Evolutionary conservation across 1,140 invertebrate genomes (phyloP).

Genomic region (Drosophila carrolli): DNA sequence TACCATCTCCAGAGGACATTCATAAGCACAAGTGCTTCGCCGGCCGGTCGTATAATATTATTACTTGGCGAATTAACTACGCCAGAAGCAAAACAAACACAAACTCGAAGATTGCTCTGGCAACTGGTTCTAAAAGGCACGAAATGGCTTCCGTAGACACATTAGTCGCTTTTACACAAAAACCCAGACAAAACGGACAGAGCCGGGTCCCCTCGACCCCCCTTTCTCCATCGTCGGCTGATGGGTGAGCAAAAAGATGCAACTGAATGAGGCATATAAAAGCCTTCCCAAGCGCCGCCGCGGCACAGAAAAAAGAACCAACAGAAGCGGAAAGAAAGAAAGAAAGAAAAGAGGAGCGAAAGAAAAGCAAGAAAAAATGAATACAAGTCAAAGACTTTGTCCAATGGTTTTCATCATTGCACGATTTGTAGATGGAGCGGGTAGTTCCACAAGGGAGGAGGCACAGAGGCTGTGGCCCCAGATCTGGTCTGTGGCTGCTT

Average conservation of each 20-base stretch:
- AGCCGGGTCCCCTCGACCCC: conserved; percentile 6
- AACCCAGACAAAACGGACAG: conserved; percentile 55
- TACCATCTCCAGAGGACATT: conserved; percentile 50
- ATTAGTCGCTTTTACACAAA: conserved; percentile 83
- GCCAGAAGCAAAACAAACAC: conserved; percentile 43
- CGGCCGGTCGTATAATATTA: conserved; percentile 66
- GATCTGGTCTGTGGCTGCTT: conserved; percentile 49
- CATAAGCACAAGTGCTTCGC: conserved; percentile 66
- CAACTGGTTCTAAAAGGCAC: conserved; percentile 79
- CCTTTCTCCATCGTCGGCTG: background rate
- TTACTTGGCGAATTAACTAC: conserved; percentile 83
- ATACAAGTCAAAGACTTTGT: conserved; percentile 83
- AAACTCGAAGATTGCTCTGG: conserved; percentile 46
- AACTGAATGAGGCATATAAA: conserved; percentile 64
- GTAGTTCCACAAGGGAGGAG: conserved; percentile 4
- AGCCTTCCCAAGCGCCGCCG: conserved; percentile 55
- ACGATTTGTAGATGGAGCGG: conserved; percentile 66
- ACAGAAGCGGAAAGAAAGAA: conserved; percentile 29
- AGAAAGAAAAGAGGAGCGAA: conserved; percentile 49
- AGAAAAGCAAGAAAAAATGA: conserved; percentile 73
- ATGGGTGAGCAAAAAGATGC: conserved; percentile 54
- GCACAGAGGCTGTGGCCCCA: conserved; percentile 13
- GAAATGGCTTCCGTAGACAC: conserved; percentile 83
- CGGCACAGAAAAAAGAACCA: conserved; percentile 43
- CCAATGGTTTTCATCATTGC: conserved; percentile 80